Percentiles rank a stretch among this genome's conserved stretches.
These are phyloP conservation scores for Leucoptera coffeella DNA, from an alignment of 2,888 invertebrate genomes.

Conservation along the genomic window DNA sequence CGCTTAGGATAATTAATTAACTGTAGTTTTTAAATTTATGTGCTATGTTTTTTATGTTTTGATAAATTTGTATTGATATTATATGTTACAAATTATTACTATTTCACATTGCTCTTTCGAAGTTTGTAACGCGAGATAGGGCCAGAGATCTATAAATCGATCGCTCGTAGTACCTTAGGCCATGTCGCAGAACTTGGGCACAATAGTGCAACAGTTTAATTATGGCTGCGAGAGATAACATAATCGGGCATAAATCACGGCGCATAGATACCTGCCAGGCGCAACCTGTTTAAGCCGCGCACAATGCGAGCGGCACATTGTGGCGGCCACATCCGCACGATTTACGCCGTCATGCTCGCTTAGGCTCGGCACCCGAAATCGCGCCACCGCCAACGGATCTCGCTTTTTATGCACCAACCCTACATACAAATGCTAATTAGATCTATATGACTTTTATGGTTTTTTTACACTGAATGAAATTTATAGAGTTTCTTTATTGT, in stretches of 20 bases:
- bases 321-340: constrained; percentile 28
- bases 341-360: constrained; percentile 48
- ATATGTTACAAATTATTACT: too few species aligned
- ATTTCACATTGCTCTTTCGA: constrained; percentile 1
- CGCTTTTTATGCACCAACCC: too few species aligned
- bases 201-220: constrained; percentile 43
- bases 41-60: too few species aligned
- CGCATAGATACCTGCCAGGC: constrained; percentile 43
- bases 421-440: constrained; percentile 28
- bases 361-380: constrained; percentile 24
- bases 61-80: too few species aligned
- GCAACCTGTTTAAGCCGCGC: constrained; percentile 36
- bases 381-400: too few species aligned
- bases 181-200: constrained; percentile 29
- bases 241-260: constrained; percentile 45
- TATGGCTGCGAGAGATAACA: constrained; percentile 33
- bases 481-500: constrained; percentile 36
- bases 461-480: constrained; percentile 28
- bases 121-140: too few species aligned
- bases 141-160: too few species aligned
- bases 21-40: too few species aligned
- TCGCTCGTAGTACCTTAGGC: constrained; percentile 20
- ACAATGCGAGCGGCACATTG: constrained; percentile 30
- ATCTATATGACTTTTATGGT: constrained; percentile 22
- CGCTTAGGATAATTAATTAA: too few species aligned